Evolutionary conservation across 2,113 vertebrate species (phyloP).

Genomic region (Sardina pilchardus): DNA sequence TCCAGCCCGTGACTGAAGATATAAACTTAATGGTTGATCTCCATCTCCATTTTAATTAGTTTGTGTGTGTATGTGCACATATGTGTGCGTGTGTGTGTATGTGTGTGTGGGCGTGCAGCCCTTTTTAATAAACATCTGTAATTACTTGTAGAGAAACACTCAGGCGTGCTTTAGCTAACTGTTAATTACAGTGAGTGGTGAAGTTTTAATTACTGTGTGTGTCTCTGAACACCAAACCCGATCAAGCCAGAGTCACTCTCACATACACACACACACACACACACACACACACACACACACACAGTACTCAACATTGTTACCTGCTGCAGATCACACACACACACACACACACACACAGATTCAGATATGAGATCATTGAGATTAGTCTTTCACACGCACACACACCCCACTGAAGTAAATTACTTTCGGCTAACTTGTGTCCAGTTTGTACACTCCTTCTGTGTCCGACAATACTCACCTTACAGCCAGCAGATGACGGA

Average conservation of each 20-base stretch:
- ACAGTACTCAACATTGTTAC: background rate
- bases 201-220: conserved; percentile 42
- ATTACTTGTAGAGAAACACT: conserved; percentile 39
- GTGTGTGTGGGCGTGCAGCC: background rate
- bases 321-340: background rate
- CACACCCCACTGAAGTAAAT: background rate
- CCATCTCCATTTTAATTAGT: conserved; percentile 20
- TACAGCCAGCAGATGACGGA: background rate
- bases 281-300: conserved; percentile 19
- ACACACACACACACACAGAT: background rate
- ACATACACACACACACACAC: conserved; percentile 10
- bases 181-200: conserved; percentile 42
- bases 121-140: conserved; percentile 34
- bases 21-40: conserved; percentile 18
- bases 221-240: conserved; percentile 34
- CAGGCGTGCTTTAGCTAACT: conserved; percentile 41
- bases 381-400: background rate
- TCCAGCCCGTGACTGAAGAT: background rate
- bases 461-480: background rate
- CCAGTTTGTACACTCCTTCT: background rate
- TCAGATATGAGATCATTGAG: no score
- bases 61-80: conserved; percentile 5
- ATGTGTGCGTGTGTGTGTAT: conserved; percentile 26
- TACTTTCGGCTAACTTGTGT: background rate
- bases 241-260: conserved; percentile 9